Evolutionary conservation across 1,140 invertebrate genomes (phyloP).

Genomic region (Apis florea): DNA sequence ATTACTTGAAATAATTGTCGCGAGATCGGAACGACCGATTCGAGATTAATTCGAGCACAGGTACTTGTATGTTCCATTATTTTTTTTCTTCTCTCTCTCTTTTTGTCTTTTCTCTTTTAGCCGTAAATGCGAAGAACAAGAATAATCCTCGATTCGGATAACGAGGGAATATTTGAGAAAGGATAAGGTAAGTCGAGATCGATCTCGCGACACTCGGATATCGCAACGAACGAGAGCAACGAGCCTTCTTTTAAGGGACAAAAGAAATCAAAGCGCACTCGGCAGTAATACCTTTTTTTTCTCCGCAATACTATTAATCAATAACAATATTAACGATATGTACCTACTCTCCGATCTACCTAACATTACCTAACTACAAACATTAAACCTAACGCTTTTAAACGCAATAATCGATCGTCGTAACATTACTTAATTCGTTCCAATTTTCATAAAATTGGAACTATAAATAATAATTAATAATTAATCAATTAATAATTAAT

Average conservation of each 20-base stretch:
- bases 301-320: conserved; percentile 71
- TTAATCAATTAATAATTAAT: conserved; percentile 55
- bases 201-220: conserved; percentile 11
- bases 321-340: conserved; percentile 77
- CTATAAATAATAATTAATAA: conserved; percentile 68
- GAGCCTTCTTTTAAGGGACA: conserved; percentile 30
- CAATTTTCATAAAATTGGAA: conserved; percentile 64
- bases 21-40: conserved; percentile 20
- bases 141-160: neutral
- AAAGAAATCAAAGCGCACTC: conserved; percentile 69
- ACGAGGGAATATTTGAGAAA: neutral
- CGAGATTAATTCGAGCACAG: conserved; percentile 22
- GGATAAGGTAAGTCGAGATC: neutral
- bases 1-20: neutral
- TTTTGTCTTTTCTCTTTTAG: neutral
- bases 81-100: too few species aligned
- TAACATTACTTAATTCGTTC: conserved; percentile 60
- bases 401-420: conserved; percentile 65
- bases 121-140: neutral
- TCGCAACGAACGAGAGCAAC: conserved; percentile 9
- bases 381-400: conserved; percentile 71
- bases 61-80: neutral
- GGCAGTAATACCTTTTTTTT: conserved; percentile 65
- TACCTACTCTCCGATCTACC: conserved; percentile 67
- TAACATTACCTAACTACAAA: conserved; percentile 66